Conservation (phyloP, 2,888 invertebrate genomes). For the Stenichneumon culpator region DNA sequence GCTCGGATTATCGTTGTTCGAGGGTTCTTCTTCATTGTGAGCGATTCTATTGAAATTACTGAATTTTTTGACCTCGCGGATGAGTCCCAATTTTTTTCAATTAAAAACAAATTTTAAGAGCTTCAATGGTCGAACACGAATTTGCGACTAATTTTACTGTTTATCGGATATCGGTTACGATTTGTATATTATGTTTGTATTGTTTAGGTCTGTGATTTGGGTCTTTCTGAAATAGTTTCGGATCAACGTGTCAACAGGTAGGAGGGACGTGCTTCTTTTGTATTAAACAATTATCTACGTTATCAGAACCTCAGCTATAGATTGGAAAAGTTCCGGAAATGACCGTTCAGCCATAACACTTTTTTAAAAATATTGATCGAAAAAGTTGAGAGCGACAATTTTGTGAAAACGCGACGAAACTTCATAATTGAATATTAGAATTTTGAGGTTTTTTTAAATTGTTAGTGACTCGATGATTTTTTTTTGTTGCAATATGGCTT, state of each 20-base stretch:
- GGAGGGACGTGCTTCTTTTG: slow-evolving; percentile 21
- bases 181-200: neutral
- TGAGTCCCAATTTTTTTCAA: neutral
- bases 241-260: slow-evolving; percentile 25
- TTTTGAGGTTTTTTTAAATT: slow-evolving; percentile 14
- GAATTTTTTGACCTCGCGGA: slow-evolving; percentile 6
- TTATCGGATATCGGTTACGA: slow-evolving; percentile 6
- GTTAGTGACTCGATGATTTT: neutral
- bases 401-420: neutral
- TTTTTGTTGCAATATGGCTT: neutral
- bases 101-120: neutral
- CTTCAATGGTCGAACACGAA: slow-evolving; percentile 8
- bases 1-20: slow-evolving; percentile 35
- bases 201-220: slow-evolving; percentile 13
- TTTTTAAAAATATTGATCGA: neutral
- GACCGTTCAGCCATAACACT: neutral
- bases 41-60: slow-evolving; percentile 6
- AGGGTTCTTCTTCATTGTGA: neutral
- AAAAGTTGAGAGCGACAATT: neutral
- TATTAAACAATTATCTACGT: slow-evolving; percentile 27
- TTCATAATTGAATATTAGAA: neutral
- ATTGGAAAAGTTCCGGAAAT: slow-evolving; percentile 50
- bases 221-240: slow-evolving; percentile 1
- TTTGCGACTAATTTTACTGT: slow-evolving; percentile 19
- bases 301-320: slow-evolving; percentile 55